phyloP scores from a whole-genome alignment of 2,888 invertebrate species.

The Thereva nobilitata region DNA sequence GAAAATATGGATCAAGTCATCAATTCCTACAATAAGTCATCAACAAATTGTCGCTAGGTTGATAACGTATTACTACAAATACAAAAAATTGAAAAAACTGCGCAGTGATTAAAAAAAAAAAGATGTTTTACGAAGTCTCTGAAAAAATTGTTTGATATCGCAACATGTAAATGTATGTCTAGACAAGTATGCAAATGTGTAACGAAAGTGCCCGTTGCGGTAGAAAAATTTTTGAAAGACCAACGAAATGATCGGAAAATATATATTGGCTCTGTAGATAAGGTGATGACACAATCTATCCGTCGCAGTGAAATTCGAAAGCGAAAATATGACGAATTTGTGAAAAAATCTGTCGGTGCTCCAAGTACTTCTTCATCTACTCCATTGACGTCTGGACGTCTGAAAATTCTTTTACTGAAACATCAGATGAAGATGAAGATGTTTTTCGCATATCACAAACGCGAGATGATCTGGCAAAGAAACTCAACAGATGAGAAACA shows the following conservation, averaged over 20 bases:
- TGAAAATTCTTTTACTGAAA: slow-evolving; percentile 1
- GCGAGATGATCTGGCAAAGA: not conserved
- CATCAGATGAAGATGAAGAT: slow-evolving; percentile 4
- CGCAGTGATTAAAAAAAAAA: slow-evolving; percentile 17
- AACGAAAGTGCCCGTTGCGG: slow-evolving; percentile 1
- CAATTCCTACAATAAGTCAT: slow-evolving; percentile 15
- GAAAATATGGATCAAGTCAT: slow-evolving; percentile 1
- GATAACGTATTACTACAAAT: slow-evolving; percentile 28
- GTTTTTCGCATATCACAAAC: too few species aligned
- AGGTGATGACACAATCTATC: not conserved
- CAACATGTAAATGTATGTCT: slow-evolving; percentile 2
- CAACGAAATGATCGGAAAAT: not conserved
- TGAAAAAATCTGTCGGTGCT: slow-evolving; percentile 21
- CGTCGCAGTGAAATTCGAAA: slow-evolving; percentile 9
- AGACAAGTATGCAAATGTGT: slow-evolving; percentile 4
- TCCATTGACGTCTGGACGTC: too few species aligned
- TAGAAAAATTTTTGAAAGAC: slow-evolving; percentile 7
- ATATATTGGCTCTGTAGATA: slow-evolving; percentile 3
- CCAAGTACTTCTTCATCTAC: slow-evolving; percentile 14
- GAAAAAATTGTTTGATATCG: slow-evolving; percentile 8
- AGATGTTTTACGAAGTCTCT: not conserved
- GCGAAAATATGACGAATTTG: slow-evolving; percentile 18
- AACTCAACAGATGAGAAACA: slow-evolving; percentile 2
- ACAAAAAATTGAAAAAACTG: slow-evolving; percentile 27
- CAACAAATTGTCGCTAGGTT: slow-evolving; percentile 34